Base-by-base conservation (phyloP, 2,113 vertebrate species). In the Gadus chalcogrammus region DNA sequence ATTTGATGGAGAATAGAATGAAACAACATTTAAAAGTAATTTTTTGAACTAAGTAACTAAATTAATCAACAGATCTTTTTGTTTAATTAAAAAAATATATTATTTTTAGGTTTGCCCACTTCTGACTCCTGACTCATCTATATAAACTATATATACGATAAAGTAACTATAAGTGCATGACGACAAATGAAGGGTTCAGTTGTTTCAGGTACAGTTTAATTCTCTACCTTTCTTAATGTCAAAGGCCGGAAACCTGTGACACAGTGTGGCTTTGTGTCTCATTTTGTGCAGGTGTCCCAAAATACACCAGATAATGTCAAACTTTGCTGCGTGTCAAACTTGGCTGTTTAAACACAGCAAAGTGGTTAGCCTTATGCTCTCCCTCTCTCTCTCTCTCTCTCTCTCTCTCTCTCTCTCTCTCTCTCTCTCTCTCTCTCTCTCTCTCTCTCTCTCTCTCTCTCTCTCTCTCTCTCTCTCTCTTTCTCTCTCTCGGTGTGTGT, bases 241-340 rank as follows among this genome's bases (percentile, higher is more conserved):
- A 17, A n/a, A n/a, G 15, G 9, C 16, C 55, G 55, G 55, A 58
- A 58, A 58, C 55, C 1, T 3, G 55, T n/a, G 15, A 17, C 55
- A 58, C 17, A 16, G 15, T 58, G 55, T 17, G 55, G 2, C 55
- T 58, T 58, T 58, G 42, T 58, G 55, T 17, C 4, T 58, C n/a
- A 16, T 58, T 58, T 58, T 58, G 15, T 17, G 3, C 35, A 65
- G 64, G 76, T 84, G 72, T 60, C 75, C 68, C 64, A 31, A 58
- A 52, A 15, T n/a, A 65, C 61, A 75, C 61, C 66, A 84, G 83
- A 86, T 86, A 79, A 85, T 81, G 85, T 82, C 82, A 86, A 74
- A 71, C 53, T 79, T 65, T 79, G 65, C 81, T 78, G 73, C 78
- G 17, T 82, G 75, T 83, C 68, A 72, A 35, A 77, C 27, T 60